Evolutionary conservation across 2,797 vertebrate species (phyloP).

Genomic region (Steatocranus sp.): DNA sequence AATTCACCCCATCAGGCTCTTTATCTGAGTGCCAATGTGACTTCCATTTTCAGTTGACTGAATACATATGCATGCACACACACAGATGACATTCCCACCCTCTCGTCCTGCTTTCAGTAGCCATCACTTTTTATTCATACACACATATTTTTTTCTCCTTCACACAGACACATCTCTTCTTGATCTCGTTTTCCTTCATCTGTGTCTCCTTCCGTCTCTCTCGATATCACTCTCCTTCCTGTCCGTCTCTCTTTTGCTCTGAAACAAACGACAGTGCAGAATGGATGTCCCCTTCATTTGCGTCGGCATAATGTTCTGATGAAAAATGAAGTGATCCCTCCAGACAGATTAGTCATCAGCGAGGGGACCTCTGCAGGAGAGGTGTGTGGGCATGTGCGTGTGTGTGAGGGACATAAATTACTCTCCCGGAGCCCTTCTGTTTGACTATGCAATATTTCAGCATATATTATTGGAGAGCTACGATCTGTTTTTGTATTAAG

Average conservation of each 20-base stretch:
- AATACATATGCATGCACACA: not conserved
- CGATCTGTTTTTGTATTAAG: conserved; percentile 29
- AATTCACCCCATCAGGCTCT: conserved; percentile 40
- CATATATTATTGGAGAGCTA: conserved; percentile 32
- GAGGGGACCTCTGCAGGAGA: conserved; percentile 48
- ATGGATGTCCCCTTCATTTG: conserved; percentile 70
- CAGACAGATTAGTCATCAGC: conserved; percentile 66
- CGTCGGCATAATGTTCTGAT: conserved; percentile 61
- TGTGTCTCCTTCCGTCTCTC: not conserved
- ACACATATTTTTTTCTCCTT: not conserved
- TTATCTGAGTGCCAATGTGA: conserved; percentile 34
- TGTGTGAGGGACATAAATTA: conserved; percentile 28
- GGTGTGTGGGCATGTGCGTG: not conserved
- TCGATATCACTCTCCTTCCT: conserved; percentile 1
- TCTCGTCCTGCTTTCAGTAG: not conserved
- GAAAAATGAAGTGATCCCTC: conserved; percentile 71
- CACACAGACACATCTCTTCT: not conserved
- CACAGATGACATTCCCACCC: not conserved
- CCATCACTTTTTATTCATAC: not conserved
- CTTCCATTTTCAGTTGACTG: conserved; percentile 45
- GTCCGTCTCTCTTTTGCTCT: not conserved
- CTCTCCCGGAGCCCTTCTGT: conserved; percentile 33
- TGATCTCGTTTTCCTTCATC: not conserved
- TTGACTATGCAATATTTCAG: conserved; percentile 53
- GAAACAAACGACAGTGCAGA: conserved; percentile 51